phyloP scores from a whole-genome alignment of 2,113 vertebrate species.

The Sceloporus undulatus region DNA sequence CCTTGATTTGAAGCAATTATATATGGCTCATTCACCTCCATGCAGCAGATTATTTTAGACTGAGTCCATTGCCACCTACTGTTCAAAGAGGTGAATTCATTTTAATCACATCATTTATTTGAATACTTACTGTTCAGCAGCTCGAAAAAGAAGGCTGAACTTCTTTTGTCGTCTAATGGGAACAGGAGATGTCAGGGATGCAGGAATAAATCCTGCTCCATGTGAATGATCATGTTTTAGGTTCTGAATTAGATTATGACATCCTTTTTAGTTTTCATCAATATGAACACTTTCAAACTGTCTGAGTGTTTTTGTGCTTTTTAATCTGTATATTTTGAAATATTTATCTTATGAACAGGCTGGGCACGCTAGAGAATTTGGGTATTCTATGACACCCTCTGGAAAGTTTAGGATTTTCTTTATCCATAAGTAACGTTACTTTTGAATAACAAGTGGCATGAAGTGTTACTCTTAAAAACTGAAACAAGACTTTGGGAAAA shows the following conservation, averaged over 20 bases:
- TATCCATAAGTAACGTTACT: too few relatives aligned
- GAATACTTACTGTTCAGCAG: not conserved
- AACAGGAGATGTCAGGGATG: not conserved
- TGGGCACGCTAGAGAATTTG: not conserved
- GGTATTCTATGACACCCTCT: not conserved
- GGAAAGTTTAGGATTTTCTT: not conserved
- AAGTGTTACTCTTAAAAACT: too few relatives aligned
- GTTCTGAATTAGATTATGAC: not conserved
- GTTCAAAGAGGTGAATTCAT: not conserved
- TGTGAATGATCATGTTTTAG: not conserved
- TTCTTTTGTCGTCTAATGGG: not conserved
- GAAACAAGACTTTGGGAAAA: too few relatives aligned
- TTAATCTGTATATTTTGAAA: not conserved
- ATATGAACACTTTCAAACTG: not conserved
- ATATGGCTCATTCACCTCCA: not conserved
- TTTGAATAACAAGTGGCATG: too few relatives aligned
- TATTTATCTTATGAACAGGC: not conserved
- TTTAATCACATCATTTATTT: not conserved
- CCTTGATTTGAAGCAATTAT: not conserved
- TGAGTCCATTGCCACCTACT: constrained; percentile 1
- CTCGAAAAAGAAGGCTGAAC: not conserved
- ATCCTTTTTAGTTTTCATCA: not conserved
- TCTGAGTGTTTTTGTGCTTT: not conserved
- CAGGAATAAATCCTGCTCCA: not conserved
- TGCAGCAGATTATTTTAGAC: not conserved